Conservation (phyloP, 2,888 invertebrate genomes). For the Clunio marinus region DNA sequence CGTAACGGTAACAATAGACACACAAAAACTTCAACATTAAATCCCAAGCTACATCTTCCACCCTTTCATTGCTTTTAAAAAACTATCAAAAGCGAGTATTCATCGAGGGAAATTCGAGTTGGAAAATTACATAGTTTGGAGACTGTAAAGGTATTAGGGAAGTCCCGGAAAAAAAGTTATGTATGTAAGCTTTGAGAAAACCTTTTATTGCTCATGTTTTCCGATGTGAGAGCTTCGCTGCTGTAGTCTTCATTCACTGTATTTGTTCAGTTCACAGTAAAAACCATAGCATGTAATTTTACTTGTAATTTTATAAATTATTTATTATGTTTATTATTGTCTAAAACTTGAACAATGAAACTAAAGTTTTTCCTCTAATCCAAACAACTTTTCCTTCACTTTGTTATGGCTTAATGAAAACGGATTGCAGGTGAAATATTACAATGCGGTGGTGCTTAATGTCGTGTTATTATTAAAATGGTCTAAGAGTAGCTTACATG, state of each 20-base stretch:
- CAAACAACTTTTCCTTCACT: neutral
- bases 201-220: neutral
- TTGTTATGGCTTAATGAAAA: neutral
- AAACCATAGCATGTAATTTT: conserved; percentile 19
- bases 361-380: neutral
- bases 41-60: neutral
- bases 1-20: conserved; percentile 26
- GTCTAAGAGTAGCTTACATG: too few species aligned
- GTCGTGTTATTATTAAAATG: too few species aligned
- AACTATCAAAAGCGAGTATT: conserved; percentile 11
- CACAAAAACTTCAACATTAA: neutral
- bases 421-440: conserved; percentile 6
- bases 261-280: neutral
- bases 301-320: conserved; percentile 17
- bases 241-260: neutral
- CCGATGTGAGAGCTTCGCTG: neutral
- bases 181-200: conserved; percentile 12
- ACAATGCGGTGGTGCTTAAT: too few species aligned
- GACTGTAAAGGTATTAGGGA: neutral
- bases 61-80: conserved; percentile 9
- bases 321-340: conserved; percentile 24
- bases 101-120: conserved; percentile 19
- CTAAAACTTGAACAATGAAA: conserved; percentile 21
- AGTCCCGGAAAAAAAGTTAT: neutral
- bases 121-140: conserved; percentile 17